Base-by-base conservation (phyloP, 2,113 vertebrate genomes). In the Protomyctophum bolini region DNA sequence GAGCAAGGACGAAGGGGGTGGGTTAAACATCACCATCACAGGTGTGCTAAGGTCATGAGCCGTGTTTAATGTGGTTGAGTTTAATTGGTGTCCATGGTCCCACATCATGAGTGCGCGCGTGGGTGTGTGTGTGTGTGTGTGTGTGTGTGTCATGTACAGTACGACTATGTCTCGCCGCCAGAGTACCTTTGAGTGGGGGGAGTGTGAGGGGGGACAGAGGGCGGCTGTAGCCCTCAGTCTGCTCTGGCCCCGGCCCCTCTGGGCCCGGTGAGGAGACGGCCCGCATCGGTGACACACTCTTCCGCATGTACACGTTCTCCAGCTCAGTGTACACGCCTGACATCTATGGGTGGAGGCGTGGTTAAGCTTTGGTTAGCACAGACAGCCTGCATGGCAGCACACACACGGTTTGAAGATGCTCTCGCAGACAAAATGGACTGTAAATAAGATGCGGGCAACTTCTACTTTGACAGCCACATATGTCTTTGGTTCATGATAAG, bases 321-420 rank as follows among this genome's bases (percentile, higher is more conserved):
- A 99, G 84, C 84, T 98, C 97, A 0, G 97, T 96, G 0, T 98
- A 99, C 73, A 98, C 95, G 0, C 96, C 96, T 0, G 97, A 96
- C 95, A 99, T 98, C 98, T 99, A 93, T 54, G 71, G 84, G 88
- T 70, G 83, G 83, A 89, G 80, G 90, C 79, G 90, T 76, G 86
- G 77, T 52, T 63, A 41, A 75, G 83, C 76, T 41, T 21, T 49
- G 77, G 70, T 91, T 88, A 90, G 79, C 89, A 83, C 70, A 58
- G 47, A 45, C 2, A 15, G 29, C 70, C 3, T 2, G 28, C 6
- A 33, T 15, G 33, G 68, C 54, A 2, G 59, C 10, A 49, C 56
- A 60, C 79, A 60, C 79, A 64, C 28, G 21, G 48, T 81, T 88
- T 88, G 84, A 83, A 86, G 78, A 83, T 67, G 81, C 47, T 78